Base-by-base conservation (phyloP, 1,140 invertebrate genomes). In the Hyposmocoma kahamanoa region DNA sequence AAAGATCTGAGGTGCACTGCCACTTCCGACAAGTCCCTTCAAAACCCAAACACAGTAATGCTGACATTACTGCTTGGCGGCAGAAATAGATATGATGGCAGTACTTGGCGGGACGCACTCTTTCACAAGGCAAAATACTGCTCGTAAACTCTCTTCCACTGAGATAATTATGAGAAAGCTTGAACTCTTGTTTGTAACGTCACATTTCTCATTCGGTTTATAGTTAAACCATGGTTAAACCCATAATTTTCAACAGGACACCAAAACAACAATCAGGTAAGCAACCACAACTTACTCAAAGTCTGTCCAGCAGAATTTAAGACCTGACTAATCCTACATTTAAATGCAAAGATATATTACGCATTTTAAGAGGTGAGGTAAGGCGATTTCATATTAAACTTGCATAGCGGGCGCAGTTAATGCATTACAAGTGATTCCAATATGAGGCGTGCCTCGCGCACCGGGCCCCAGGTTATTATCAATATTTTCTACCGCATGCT, bases 401-500 rank as follows among this genome's bases (percentile, higher is more conserved):
- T 71, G 64, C 57, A 67, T 67, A 55, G 24, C 5, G 36, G 54
- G 55, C 63, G 56, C 65, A 65, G 60, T 60, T 63, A 67, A 67
- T 74, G 68, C 67, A 72, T 72, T 59, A 63, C 56, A 63, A 64
- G 56, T 58, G 56, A 51, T 56, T 51, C 53, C 66, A 72, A 72
- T 74, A 66, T 62, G 48, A 28, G 58, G 64, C 61, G 64, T 72
- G 63, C 68, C 62, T 50, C 21, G 50, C 60, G 61, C 61, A 44
- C 17, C 10, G 21, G 20, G 24, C 5, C 5, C 24, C 5, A 6
- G 24, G 5, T 5, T 26, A 26, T 26, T 26, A 26, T 26, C 24
- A 26, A 26, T 26, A 26, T 11, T 5, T 26, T 11, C n/a, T n/a
- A n/a, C n/a, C n/a, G n/a, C n/a, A n/a, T n/a, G n/a, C n/a, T n/a